A percentile compares a stretch with the other conserved stretches of the same genome.
phyloP scores from a whole-genome alignment of 2,888 invertebrate genomes.

The Callinectes sapidus region DNA sequence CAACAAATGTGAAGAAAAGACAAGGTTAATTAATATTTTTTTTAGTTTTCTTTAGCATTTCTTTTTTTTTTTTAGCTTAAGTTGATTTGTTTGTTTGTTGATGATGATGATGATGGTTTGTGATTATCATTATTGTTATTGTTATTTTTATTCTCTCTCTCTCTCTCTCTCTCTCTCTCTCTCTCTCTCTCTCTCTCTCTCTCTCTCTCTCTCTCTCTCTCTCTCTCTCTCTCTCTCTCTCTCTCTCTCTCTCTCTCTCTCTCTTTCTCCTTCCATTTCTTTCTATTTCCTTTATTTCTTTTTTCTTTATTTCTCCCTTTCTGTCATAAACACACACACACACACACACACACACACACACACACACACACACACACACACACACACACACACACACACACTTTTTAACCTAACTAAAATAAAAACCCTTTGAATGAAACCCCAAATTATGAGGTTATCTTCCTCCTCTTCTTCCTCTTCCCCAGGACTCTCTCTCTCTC shows the following conservation, averaged over 20 bases:
- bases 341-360: not conserved
- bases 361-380: not conserved
- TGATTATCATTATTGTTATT: not conserved
- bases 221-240: constrained; percentile 41
- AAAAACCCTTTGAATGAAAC: too few species aligned
- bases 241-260: constrained; percentile 39
- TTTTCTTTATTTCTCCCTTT: not conserved
- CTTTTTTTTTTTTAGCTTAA: not conserved
- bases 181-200: not conserved
- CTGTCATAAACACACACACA: not conserved
- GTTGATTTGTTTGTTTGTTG: not conserved
- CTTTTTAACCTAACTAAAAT: too few species aligned
- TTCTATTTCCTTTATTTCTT: not conserved
- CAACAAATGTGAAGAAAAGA: too few species aligned
- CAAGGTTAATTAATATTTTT: too few species aligned
- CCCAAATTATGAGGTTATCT: too few species aligned
- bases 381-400: not conserved
- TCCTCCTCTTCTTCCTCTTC: not conserved
- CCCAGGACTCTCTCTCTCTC: not conserved
- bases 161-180: not conserved
- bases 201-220: not conserved
- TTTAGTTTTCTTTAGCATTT: too few species aligned
- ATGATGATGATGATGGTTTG: not conserved
- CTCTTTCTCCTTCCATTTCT: constrained; percentile 15
- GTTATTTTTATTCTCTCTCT: not conserved